These are phyloP conservation scores for Agriopis leucophaearia DNA, from an alignment of 2,888 invertebrate genomes.

Conservation along the genomic window DNA sequence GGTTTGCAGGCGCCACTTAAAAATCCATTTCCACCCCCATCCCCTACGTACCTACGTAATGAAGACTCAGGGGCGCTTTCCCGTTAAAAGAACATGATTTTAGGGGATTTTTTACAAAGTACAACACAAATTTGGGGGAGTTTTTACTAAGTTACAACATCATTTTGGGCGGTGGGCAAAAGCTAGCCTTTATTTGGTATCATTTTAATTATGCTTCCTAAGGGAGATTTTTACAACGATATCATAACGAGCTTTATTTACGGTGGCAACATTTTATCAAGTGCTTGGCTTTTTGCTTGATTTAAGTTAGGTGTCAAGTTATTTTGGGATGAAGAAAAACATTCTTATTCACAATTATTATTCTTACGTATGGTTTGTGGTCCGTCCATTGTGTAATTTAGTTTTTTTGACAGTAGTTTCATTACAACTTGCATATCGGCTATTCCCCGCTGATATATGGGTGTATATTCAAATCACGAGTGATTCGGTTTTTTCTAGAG, in stretches of 20 bases:
- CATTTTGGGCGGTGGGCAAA: slow-evolving; percentile 43
- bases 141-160: slow-evolving; percentile 24
- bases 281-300: neutral
- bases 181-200: slow-evolving; percentile 10
- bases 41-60: slow-evolving; percentile 53
- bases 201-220: slow-evolving; percentile 7
- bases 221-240: neutral
- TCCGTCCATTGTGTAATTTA: too few species aligned
- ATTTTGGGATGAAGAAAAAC: neutral
- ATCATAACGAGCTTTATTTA: neutral
- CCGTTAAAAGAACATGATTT: slow-evolving; percentile 54
- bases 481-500: too few species aligned
- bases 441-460: too few species aligned
- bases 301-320: neutral
- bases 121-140: slow-evolving; percentile 17
- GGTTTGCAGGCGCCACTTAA: slow-evolving; percentile 69
- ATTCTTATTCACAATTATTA: too few species aligned
- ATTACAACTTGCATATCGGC: too few species aligned
- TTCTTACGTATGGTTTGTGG: too few species aligned
- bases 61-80: slow-evolving; percentile 53
- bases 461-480: too few species aligned
- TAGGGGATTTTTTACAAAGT: slow-evolving; percentile 56
- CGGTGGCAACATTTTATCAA: neutral
- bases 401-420: too few species aligned
- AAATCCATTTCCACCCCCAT: slow-evolving; percentile 69